Percentiles rank a stretch among this genome's conserved stretches.
These are phyloP conservation scores for Orthonevra nobilis DNA, from an alignment of 2,888 invertebrate genomes.

Conservation along the genomic window DNA sequence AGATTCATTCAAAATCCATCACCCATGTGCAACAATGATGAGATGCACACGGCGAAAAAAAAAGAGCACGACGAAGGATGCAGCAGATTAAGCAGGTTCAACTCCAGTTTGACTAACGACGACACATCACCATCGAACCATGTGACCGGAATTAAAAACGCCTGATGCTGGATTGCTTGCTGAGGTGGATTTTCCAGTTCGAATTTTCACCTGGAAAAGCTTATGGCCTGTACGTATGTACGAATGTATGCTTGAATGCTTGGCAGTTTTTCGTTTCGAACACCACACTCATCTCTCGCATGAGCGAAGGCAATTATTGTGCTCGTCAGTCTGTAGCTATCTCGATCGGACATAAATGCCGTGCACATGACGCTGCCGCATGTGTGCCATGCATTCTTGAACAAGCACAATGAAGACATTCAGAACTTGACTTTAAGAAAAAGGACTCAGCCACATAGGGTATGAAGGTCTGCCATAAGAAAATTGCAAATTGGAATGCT, in stretches of 20 bases:
- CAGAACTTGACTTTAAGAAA: neutral
- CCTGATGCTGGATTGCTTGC: conserved; percentile 50
- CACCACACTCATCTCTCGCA: neutral
- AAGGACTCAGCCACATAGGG: neutral
- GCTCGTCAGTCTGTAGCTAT: conserved; percentile 37
- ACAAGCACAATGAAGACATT: conserved; percentile 45
- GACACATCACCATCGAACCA: conserved; percentile 40
- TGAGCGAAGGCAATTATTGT: conserved; percentile 41
- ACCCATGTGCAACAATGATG: conserved; percentile 51
- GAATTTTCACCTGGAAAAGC: conserved; percentile 58
- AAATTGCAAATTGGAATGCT: conserved; percentile 40
- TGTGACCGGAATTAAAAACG: conserved; percentile 59
- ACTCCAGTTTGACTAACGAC: no score
- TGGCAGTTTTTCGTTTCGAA: no score
- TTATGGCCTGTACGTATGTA: no score
- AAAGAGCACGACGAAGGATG: conserved; percentile 34
- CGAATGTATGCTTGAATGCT: no score
- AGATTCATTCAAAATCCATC: conserved; percentile 62
- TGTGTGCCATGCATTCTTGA: conserved; percentile 43
- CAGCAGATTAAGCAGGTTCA: conserved; percentile 55
- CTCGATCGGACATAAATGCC: conserved; percentile 54
- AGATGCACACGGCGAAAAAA: conserved; percentile 42
- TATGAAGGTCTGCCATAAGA: neutral
- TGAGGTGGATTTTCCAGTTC: conserved; percentile 64
- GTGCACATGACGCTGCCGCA: conserved; percentile 37